Evolutionary conservation across 53 echinoderm and acorn worm genomes (phyloP).

Genomic region (Mesocentrotus franciscanus): DNA sequence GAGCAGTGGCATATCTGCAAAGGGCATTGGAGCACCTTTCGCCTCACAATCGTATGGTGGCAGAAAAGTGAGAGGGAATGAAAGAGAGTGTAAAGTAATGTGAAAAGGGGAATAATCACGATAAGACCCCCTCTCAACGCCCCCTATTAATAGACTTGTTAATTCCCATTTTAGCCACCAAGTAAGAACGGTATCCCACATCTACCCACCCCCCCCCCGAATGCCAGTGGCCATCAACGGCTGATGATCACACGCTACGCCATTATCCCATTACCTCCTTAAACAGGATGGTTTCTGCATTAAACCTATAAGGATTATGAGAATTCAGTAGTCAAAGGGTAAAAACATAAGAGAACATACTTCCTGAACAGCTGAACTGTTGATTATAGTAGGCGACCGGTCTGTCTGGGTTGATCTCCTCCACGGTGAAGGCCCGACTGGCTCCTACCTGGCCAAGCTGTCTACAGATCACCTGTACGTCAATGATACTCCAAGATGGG

Average conservation of each 20-base stretch:
- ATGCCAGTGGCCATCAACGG: background rate
- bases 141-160: background rate
- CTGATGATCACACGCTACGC: too few relatives aligned
- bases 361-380: slow-evolving; percentile 45
- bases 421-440: slow-evolving; percentile 26
- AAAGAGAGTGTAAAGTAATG: background rate
- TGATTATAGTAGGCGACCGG: slow-evolving; percentile 45
- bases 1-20: too few relatives aligned
- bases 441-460: slow-evolving; percentile 34
- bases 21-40: too few relatives aligned
- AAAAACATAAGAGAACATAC: background rate
- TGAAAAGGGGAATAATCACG: background rate
- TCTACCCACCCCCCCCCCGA: background rate
- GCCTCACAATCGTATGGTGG: background rate
- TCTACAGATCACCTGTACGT: slow-evolving; percentile 40
- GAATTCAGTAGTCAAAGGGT: too few relatives aligned
- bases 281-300: too few relatives aligned
- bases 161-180: background rate
- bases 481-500: slow-evolving; percentile 38
- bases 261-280: too few relatives aligned
- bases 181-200: too few relatives aligned
- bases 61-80: background rate
- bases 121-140: background rate
- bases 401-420: background rate
- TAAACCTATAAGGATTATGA: too few relatives aligned